phyloP scores from a whole-genome alignment of 2,888 invertebrate species.

The Torymus aiolomorphi region DNA sequence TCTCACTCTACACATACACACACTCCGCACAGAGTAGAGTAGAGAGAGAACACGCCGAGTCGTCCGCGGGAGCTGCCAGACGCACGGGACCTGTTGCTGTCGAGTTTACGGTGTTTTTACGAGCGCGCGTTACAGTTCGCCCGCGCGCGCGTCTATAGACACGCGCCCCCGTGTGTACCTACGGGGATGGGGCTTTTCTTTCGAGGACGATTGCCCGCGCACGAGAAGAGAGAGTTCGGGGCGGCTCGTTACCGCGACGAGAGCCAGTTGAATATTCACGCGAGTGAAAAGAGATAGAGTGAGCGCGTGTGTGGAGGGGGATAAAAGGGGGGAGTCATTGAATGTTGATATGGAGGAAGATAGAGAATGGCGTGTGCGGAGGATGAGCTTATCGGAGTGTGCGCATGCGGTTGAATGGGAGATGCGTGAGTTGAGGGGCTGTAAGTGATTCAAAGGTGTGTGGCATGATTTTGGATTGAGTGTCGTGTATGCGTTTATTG shows the following conservation, averaged over 20 bases:
- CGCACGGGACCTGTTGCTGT: conserved; percentile 76
- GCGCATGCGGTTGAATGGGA: no score
- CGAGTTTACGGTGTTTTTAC: conserved; percentile 76
- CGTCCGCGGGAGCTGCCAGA: conserved; percentile 61
- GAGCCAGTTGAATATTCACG: conserved; percentile 5
- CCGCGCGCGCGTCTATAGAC: conserved; percentile 15
- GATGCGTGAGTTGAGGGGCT: no score
- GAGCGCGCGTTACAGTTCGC: conserved; percentile 66
- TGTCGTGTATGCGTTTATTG: no score
- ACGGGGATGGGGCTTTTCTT: background rate
- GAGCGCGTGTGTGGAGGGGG: no score
- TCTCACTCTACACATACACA: no score
- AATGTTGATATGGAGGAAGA: background rate
- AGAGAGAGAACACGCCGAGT: conserved; percentile 34
- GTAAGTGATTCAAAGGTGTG: no score
- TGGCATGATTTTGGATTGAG: no score
- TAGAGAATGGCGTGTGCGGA: no score
- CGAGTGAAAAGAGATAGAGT: background rate
- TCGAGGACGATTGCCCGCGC: conserved; percentile 7
- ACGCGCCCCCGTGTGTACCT: background rate
- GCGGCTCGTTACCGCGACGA: conserved; percentile 29
- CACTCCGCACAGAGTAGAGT: background rate
- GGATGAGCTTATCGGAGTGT: no score
- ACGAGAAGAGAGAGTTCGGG: conserved; percentile 7
- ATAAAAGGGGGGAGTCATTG: background rate